Evolutionary conservation across 2,888 invertebrate genomes (phyloP).

Genomic region (Parnassius mnemosyne): DNA sequence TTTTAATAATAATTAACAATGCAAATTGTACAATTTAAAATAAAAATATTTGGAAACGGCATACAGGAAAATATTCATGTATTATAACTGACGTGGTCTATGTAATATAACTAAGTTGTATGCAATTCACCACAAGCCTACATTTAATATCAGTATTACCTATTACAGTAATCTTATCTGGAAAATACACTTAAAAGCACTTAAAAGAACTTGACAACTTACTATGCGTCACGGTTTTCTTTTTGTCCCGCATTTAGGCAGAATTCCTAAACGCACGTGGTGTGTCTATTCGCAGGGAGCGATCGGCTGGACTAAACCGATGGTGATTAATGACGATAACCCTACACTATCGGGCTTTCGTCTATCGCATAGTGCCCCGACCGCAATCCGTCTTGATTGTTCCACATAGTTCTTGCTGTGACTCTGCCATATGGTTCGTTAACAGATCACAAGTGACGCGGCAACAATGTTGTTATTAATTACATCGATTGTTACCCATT

Average conservation of each 20-base stretch:
- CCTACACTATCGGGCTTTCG: slow-evolving; percentile 42
- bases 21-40: too few relatives aligned
- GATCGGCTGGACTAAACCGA: slow-evolving; percentile 36
- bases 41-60: too few relatives aligned
- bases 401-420: slow-evolving; percentile 39
- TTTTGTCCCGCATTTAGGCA: background rate
- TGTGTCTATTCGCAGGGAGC: slow-evolving; percentile 25
- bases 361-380: slow-evolving; percentile 34
- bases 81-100: too few relatives aligned
- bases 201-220: background rate
- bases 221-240: background rate
- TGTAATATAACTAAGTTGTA: too few relatives aligned
- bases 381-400: slow-evolving; percentile 48
- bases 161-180: too few relatives aligned
- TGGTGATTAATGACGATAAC: slow-evolving; percentile 54
- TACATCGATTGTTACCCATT: background rate
- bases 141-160: too few relatives aligned
- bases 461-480: background rate
- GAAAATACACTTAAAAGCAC: background rate
- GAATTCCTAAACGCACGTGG: slow-evolving; percentile 15
- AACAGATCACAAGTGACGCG: background rate
- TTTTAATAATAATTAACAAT: too few relatives aligned
- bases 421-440: slow-evolving; percentile 9
- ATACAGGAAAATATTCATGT: too few relatives aligned
- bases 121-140: too few relatives aligned